These are phyloP conservation scores for Drosophila kurseongensis DNA, from an alignment of 1,140 invertebrate species.

Conservation along the genomic window DNA sequence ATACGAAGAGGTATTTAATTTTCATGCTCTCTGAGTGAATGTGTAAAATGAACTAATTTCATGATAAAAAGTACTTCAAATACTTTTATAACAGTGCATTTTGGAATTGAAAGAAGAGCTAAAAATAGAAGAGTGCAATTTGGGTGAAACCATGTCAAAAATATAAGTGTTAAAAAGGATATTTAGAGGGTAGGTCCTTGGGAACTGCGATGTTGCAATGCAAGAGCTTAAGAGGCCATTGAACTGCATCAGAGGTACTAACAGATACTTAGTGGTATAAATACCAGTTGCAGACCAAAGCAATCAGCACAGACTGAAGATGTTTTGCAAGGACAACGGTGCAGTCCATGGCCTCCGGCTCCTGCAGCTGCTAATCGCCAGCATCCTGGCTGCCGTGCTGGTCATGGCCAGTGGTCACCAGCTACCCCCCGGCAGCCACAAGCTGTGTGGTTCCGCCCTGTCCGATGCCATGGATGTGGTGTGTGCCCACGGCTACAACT, in stretches of 20 bases:
- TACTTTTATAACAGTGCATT: not conserved
- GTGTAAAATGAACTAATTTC: no score
- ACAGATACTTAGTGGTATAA: slow-evolving; percentile 47
- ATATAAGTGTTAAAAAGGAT: slow-evolving; percentile 2
- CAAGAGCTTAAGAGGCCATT: slow-evolving; percentile 51
- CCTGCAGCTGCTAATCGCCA: slow-evolving; percentile 20
- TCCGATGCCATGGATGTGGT: slow-evolving; percentile 62
- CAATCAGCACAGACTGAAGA: slow-evolving; percentile 36
- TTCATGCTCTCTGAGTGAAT: no score
- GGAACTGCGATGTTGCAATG: slow-evolving; percentile 10
- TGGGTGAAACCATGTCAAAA: slow-evolving; percentile 6
- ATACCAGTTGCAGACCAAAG: slow-evolving; percentile 33
- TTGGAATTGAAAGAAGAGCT: not conserved
- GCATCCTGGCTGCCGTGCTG: slow-evolving; percentile 16
- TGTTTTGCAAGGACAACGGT: slow-evolving; percentile 50
- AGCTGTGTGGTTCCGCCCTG: slow-evolving; percentile 59
- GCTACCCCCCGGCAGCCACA: slow-evolving; percentile 58
- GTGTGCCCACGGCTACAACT: slow-evolving; percentile 59
- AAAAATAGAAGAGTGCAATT: slow-evolving; percentile 12
- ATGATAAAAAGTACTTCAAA: no score
- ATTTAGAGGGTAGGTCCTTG: not conserved
- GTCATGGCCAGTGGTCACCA: slow-evolving; percentile 32
- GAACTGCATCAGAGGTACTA: slow-evolving; percentile 38
- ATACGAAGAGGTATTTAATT: no score
- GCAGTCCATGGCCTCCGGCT: slow-evolving; percentile 31